Evolutionary conservation across 2,888 invertebrate species (phyloP), one percentile per base, ranked within the genome.

Genomic region (Epinotia nisella): DNA sequence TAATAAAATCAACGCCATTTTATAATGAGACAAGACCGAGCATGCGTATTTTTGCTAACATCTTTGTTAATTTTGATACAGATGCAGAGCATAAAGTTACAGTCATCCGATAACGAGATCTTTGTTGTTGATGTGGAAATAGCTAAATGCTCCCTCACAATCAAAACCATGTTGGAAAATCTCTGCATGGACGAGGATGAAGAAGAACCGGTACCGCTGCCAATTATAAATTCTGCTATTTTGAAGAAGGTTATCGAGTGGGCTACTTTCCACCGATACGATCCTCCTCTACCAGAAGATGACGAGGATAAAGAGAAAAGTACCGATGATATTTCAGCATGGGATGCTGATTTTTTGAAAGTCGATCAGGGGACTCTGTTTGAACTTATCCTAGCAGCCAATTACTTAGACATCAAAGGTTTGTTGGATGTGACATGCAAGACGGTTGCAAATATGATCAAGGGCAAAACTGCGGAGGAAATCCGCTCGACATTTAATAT

Each of bases 301-400:
- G 99, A 99, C 84, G 99, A 99, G 87, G 98, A 98, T 89, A 98
- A 98, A 88, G 98, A 99, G 85, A 99, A 99, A 85, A 94, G 99
- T n/a, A 99, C 99, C 0, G 99, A 99, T 87, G 99, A 99, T 85
- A 99, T 99, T 79, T 98, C 98, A 29, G 98, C 98, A 0, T 99
- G 99, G 99, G 99, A 99, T 94, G 98, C 98, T 0, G 99, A 99
- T 88, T 99, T 99, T 85, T 93, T 99, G 10, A 99, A 99, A 95
- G 99, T 99, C 45, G 99, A 99, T 88, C 99, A 99, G 88, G 98
- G 98, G 74, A 99, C 99, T 1, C 93, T 99, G 15, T 99, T 99
- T 87, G 99, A 99, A 92, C 93, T 99, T 56, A 99, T 99, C 82
- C 92, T 99, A 94, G 99, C 99, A 64, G 99, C 99, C 10, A 99